Percentiles rank a stretch among this genome's conserved stretches.
phyloP scores from a whole-genome alignment of 2,888 invertebrate genomes.

The Spicauda simplicius region DNA sequence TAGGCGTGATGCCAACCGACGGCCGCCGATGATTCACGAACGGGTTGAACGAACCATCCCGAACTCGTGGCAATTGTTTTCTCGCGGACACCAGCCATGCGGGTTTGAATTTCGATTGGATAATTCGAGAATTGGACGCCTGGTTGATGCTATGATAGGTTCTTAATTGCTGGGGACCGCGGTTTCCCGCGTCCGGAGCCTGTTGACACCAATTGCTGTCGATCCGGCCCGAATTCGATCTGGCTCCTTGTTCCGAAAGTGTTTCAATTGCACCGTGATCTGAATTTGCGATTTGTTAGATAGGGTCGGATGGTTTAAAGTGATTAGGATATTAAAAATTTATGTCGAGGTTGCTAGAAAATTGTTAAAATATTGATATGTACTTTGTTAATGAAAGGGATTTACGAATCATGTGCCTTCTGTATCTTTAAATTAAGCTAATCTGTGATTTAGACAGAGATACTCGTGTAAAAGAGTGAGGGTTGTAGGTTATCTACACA shows the following conservation, averaged over 20 bases:
- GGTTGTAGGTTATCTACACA: no score
- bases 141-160: conserved; percentile 32
- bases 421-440: no score
- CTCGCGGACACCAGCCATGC: conserved; percentile 64
- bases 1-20: conserved; percentile 79
- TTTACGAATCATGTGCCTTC: no score
- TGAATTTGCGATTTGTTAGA: conserved; percentile 2
- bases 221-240: conserved; percentile 13
- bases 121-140: conserved; percentile 48
- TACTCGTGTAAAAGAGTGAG: no score
- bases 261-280: conserved; percentile 1
- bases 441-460: no score
- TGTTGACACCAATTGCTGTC: conserved; percentile 34
- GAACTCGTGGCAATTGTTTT: conserved; percentile 79
- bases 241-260: conserved; percentile 19
- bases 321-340: background rate
- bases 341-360: no score
- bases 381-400: no score
- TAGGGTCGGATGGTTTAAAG: background rate
- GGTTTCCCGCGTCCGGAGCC: conserved; percentile 23
- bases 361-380: no score
- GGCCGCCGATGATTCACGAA: conserved; percentile 73
- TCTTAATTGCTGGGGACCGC: conserved; percentile 34
- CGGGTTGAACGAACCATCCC: conserved; percentile 69
- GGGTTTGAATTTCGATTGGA: conserved; percentile 71